Percentiles rank a stretch among this genome's conserved stretches.
Conservation (phyloP, 2,113 vertebrate species). For the Orcinus orca region DNA sequence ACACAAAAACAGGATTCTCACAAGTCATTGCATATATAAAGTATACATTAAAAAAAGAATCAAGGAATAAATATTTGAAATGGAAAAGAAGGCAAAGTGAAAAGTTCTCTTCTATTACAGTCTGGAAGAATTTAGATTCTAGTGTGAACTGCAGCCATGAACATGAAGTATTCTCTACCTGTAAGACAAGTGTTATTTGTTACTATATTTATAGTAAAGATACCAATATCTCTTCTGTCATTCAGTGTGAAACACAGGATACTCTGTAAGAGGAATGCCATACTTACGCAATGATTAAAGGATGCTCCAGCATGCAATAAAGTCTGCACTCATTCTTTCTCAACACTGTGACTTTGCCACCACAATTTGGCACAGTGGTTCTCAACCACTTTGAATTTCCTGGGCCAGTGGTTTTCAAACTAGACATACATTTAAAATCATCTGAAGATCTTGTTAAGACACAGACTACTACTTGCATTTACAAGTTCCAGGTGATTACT, state of each 20-base stretch:
- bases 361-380: neutral
- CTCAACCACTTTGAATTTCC: neutral
- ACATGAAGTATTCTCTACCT: neutral
- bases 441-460: slow-evolving; percentile 15
- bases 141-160: neutral
- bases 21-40: neutral
- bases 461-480: neutral
- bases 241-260: neutral
- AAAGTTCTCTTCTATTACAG: neutral
- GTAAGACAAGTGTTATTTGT: neutral
- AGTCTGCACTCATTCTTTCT: neutral
- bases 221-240: neutral
- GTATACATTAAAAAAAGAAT: neutral
- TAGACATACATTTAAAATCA: neutral
- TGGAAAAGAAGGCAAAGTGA: neutral
- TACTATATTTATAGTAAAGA: neutral
- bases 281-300: neutral
- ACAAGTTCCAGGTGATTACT: neutral
- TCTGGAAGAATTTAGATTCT: neutral
- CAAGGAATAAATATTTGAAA: neutral
- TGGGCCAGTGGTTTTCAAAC: neutral
- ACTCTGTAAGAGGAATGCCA: neutral
- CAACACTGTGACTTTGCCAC: neutral
- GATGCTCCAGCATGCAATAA: neutral
- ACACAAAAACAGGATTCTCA: neutral